Conservation (phyloP, 37 sponge, comb jelly and placozoan genomes). For the Oscarella lobularis region DNA sequence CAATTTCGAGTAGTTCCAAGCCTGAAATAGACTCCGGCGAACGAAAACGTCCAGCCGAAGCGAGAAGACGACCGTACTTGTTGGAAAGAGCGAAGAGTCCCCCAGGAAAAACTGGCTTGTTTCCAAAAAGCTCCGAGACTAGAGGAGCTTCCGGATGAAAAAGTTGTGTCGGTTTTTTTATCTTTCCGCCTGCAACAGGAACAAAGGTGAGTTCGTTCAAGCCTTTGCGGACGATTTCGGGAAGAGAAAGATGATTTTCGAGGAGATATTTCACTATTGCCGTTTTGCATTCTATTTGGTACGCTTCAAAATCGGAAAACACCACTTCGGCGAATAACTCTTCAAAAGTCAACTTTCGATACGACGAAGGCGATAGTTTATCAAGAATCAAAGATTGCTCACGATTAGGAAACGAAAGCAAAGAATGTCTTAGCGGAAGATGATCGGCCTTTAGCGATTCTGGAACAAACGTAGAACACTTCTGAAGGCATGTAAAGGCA, state of each 20-base stretch:
- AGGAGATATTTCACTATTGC: not conserved
- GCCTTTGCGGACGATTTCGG: not conserved
- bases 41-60: not conserved
- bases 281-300: not conserved
- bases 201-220: not conserved
- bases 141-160: not conserved
- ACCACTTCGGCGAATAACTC: not conserved
- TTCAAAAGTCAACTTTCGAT: not conserved
- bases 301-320: not conserved
- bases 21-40: too few relatives aligned
- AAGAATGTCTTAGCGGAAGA: too few relatives aligned
- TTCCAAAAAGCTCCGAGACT: not conserved
- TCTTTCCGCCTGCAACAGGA: not conserved
- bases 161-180: not conserved
- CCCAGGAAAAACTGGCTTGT: not conserved
- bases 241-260: not conserved
- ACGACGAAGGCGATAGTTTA: too few relatives aligned
- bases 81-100: not conserved
- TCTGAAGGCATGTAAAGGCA: too few relatives aligned
- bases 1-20: too few relatives aligned
- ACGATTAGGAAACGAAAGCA: too few relatives aligned
- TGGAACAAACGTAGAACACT: too few relatives aligned
- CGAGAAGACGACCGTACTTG: not conserved
- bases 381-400: too few relatives aligned
- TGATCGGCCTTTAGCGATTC: too few relatives aligned